Base-by-base conservation (phyloP, 2,113 vertebrate species). In the Mesoclemmys tuberculata region DNA sequence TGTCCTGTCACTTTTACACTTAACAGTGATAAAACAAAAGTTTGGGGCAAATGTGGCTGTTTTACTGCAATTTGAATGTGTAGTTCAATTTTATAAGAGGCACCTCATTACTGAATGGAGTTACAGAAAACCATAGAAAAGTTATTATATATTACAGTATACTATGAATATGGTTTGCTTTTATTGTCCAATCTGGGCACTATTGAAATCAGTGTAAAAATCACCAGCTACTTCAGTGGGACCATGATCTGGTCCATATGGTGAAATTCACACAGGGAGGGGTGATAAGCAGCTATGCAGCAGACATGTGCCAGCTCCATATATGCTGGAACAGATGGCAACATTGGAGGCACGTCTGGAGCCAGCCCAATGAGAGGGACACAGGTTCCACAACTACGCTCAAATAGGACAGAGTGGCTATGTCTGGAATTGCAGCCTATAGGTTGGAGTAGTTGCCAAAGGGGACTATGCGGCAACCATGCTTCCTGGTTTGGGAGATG, bases 381-480 rank as follows among this genome's bases (percentile, higher is more conserved):
- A 24, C 68, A 79, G 82, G 61, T 61, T 4, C 9, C 31, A 46
- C 18, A 74, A 75, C 68, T 61, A 84, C 87, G 38, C 88, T 18
- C 29, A 88, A 80, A 44, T 0, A 0, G 74, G 1, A 6, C 46
- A 44, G 29, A 31, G 0, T 2, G 61, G 21, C 29, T 87, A 51
- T 77, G 77, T 26, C 82, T 87, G 80, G 71, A 87, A 1, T 61
- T 84, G 1, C 5, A 93, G 84, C 77, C 94, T 82, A 93, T 90
- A 91, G 96, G 95, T 93, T 93, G 91, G 95, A 89, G 38, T 26
- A 84, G 55, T 44, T 79, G 31, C 80, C 95, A 91, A 95, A 64
- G 13, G 31, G 35, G 35, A 68, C 31, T 68, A 19, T n/a, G 35
- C 6, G 16, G 61, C 61, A 68, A 52, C 90, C 71, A 81, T 68